Evolutionary conservation across 2,113 vertebrate species (phyloP).

Genomic region (Clupea harengus): DNA sequence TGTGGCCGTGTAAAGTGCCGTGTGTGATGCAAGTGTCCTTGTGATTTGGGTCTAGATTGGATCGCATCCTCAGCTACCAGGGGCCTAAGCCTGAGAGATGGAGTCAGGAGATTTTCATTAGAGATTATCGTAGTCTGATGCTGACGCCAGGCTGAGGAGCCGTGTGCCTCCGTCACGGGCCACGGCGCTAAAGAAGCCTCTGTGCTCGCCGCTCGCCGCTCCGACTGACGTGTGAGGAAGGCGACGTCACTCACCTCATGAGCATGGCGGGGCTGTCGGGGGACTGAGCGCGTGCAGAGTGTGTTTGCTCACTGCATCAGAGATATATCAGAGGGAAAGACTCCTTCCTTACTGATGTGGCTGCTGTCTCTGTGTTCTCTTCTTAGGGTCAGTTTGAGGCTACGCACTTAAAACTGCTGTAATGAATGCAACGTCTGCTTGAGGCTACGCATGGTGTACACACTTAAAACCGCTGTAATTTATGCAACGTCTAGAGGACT

Average conservation of each 20-base stretch:
- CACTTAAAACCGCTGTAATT: no score
- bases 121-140: constrained; percentile 24
- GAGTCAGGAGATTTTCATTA: constrained; percentile 27
- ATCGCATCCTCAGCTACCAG: background rate
- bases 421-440: background rate
- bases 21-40: background rate
- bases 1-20: no score
- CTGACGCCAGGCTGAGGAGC: background rate
- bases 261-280: background rate
- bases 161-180: background rate
- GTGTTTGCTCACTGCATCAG: background rate
- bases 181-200: background rate
- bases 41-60: constrained; percentile 16
- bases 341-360: background rate
- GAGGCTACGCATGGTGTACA: no score
- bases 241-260: background rate
- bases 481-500: no score
- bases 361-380: background rate
- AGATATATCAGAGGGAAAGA: background rate
- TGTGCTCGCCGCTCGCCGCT: background rate
- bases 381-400: background rate
- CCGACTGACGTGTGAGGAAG: background rate
- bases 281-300: background rate
- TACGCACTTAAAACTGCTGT: background rate
- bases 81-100: constrained; percentile 2